phyloP scores from a whole-genome alignment of 2,888 invertebrate genomes.

The Bellardia bayeri region DNA sequence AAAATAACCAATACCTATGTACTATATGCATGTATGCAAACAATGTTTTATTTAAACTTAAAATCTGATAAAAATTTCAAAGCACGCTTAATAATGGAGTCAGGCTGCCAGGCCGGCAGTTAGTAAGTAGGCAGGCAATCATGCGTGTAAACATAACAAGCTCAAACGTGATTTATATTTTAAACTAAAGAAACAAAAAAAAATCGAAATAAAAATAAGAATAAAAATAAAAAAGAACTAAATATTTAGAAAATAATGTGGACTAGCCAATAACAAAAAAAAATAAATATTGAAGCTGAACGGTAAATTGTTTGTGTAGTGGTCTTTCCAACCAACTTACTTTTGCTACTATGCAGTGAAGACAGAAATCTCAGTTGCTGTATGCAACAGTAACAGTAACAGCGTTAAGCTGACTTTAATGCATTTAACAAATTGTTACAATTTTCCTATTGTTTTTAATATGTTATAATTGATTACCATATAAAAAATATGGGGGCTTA shows the following conservation, averaged over 20 bases:
- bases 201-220: constrained; percentile 19
- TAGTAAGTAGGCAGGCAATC: constrained; percentile 48
- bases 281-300: constrained; percentile 39
- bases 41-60: constrained; percentile 31
- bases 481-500: constrained; percentile 43
- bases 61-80: constrained; percentile 68
- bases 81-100: constrained; percentile 61
- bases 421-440: constrained; percentile 70
- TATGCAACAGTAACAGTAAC: neutral
- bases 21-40: neutral
- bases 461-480: constrained; percentile 71
- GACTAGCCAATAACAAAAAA: constrained; percentile 7
- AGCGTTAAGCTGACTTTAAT: neutral
- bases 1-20: constrained; percentile 16
- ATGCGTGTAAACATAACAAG: constrained; percentile 63
- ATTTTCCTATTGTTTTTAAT: constrained; percentile 70
- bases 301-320: constrained; percentile 47
- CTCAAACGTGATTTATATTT: constrained; percentile 68
- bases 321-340: constrained; percentile 20
- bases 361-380: constrained; percentile 44
- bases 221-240: constrained; percentile 7
- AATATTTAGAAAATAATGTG: constrained; percentile 33
- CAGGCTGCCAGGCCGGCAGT: constrained; percentile 33
- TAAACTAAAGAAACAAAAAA: constrained; percentile 26
- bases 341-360: neutral